Evolutionary conservation across 2,888 invertebrate genomes (phyloP).

Genomic region (Chironomus tentans): DNA sequence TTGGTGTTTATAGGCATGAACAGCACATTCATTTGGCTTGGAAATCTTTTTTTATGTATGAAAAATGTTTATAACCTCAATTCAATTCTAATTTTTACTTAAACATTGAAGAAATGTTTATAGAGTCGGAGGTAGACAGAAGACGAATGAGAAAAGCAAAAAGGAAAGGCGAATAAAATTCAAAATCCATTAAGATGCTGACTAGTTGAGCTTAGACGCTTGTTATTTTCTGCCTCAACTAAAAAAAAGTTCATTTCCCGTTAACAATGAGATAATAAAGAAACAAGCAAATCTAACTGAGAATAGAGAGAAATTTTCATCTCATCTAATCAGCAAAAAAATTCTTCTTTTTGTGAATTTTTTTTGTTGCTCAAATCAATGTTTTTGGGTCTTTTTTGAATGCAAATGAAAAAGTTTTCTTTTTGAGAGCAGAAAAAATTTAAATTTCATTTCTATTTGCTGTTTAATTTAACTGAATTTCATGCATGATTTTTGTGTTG

Average conservation of each 20-base stretch:
- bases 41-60: too few species aligned
- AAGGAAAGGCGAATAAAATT: slow-evolving; percentile 4
- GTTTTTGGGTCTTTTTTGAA: neutral
- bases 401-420: neutral
- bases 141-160: neutral
- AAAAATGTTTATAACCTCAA: slow-evolving; percentile 23
- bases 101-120: neutral
- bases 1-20: neutral
- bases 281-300: neutral
- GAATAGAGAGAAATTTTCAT: neutral
- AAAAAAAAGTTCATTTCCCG: neutral
- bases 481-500: neutral
- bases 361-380: neutral
- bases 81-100: neutral
- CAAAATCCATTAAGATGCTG: slow-evolving; percentile 24
- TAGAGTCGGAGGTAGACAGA: too few species aligned
- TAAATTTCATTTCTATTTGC: neutral
- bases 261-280: neutral
- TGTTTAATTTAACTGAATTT: neutral
- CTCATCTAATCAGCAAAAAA: neutral
- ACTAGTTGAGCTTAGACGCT: neutral
- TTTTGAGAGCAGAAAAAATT: neutral
- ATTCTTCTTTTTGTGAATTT: neutral
- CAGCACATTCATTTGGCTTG: neutral
- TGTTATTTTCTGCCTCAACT: neutral